These are phyloP conservation scores for Rhagophthalmus giganteus DNA, from an alignment of 2,888 invertebrate genomes.

Conservation along the genomic window DNA sequence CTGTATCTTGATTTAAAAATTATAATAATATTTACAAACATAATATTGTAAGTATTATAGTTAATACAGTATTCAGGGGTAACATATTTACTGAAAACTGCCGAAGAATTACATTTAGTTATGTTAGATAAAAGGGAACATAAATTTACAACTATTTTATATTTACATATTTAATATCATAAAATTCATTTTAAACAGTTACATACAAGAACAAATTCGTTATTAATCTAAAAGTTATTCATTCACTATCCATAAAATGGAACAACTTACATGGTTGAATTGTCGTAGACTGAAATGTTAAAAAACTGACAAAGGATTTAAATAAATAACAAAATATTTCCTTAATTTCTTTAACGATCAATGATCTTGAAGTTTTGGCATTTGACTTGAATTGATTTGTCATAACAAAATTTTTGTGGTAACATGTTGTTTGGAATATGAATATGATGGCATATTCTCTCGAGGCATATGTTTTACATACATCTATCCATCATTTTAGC, in stretches of 20 bases:
- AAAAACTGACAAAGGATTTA: too few species aligned
- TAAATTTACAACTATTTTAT: constrained; percentile 27
- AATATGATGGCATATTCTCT: too few species aligned
- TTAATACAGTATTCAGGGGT: constrained; percentile 35
- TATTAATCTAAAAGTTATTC: constrained; percentile 17
- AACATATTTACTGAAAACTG: constrained; percentile 30
- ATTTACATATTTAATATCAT: constrained; percentile 8
- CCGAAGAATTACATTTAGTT: constrained; percentile 35
- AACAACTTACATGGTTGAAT: too few species aligned
- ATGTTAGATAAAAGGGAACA: constrained; percentile 38
- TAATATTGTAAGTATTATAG: constrained; percentile 37
- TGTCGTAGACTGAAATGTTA: too few species aligned
- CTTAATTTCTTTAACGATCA: too few species aligned
- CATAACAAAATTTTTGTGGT: too few species aligned
- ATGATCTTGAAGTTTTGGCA: too few species aligned
- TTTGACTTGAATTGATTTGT: too few species aligned
- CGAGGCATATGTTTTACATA: neutral
- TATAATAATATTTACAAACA: constrained; percentile 30
- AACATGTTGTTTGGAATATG: too few species aligned
- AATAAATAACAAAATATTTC: too few species aligned
- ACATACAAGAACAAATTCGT: constrained; percentile 21
- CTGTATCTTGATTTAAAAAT: constrained; percentile 21
- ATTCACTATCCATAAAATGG: too few species aligned
- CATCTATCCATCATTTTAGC: neutral
- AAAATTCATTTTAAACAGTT: constrained; percentile 23